Evolutionary conservation across 2,888 invertebrate genomes (phyloP).

Genomic region (Empis stercorea): DNA sequence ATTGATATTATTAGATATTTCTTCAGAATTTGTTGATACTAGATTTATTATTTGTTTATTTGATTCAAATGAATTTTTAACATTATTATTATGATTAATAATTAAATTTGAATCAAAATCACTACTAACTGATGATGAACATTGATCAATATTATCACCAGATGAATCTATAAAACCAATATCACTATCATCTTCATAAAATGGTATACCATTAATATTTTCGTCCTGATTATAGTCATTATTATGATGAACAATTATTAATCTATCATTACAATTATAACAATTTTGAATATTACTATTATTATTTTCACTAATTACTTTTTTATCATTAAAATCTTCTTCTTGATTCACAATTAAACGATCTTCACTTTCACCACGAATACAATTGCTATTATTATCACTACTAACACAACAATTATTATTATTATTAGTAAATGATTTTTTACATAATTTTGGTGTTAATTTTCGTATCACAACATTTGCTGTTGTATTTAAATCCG

Average conservation of each 20-base stretch:
- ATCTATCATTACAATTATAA: no score
- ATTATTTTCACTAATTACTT: no score
- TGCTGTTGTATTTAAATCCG: not conserved
- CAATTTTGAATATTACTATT: no score
- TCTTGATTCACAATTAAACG: slow-evolving; percentile 4
- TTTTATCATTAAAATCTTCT: no score
- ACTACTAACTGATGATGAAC: slow-evolving; percentile 9
- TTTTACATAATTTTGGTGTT: slow-evolving; percentile 16
- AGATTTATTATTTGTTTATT: no score
- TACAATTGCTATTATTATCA: not conserved
- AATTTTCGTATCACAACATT: slow-evolving; percentile 15
- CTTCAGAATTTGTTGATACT: no score
- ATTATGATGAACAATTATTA: no score
- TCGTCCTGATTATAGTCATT: not conserved
- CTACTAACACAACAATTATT: not conserved
- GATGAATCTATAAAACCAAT: slow-evolving; percentile 14
- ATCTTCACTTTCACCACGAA: slow-evolving; percentile 10
- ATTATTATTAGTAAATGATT: slow-evolving; percentile 7
- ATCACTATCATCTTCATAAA: slow-evolving; percentile 2
- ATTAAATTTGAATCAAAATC: slow-evolving; percentile 8
- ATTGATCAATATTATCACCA: slow-evolving; percentile 3
- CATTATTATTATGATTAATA: no score
- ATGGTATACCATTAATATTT: no score
- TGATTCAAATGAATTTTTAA: no score
- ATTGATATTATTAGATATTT: no score